Evolutionary conservation across 2,113 vertebrate genomes (phyloP).

Genomic region (Pangasianodon gigas): DNA sequence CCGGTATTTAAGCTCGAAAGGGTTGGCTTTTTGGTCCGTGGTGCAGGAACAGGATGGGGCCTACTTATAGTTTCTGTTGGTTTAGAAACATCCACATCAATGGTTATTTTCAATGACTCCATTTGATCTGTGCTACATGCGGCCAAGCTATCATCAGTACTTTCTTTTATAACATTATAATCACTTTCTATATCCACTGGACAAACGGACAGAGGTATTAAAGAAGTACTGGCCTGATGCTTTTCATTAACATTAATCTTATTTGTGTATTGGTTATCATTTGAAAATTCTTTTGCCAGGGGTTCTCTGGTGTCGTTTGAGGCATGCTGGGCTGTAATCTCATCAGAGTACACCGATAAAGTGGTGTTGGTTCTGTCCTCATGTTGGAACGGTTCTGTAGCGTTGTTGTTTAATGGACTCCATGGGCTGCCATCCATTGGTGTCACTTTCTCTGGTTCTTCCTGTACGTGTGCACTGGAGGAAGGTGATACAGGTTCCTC

Average conservation of each 20-base stretch:
- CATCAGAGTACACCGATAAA: not conserved
- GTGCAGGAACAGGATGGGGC: constrained; percentile 28
- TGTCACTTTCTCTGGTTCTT: not conserved
- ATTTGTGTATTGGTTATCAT: not conserved
- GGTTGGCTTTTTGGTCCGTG: constrained; percentile 16
- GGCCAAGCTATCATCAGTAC: not conserved
- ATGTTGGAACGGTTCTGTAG: not conserved
- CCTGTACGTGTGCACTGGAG: not conserved
- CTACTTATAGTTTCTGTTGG: not conserved
- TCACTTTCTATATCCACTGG: not conserved
- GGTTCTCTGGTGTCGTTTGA: not conserved
- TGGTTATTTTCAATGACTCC: not conserved
- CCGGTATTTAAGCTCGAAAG: not conserved
- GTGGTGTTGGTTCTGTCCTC: constrained; percentile 34
- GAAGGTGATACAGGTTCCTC: not conserved
- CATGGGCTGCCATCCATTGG: not conserved
- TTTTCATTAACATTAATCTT: not conserved
- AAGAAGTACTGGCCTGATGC: not conserved
- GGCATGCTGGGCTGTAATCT: not conserved
- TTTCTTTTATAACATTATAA: constrained; percentile 3
- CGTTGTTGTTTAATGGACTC: not conserved
- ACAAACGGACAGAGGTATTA: not conserved
- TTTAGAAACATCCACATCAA: not conserved
- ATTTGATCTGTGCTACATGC: not conserved
- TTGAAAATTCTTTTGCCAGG: not conserved